These are phyloP conservation scores for Neopelma chrysocephalum DNA, from an alignment of 2,797 vertebrate genomes.

Conservation along the genomic window DNA sequence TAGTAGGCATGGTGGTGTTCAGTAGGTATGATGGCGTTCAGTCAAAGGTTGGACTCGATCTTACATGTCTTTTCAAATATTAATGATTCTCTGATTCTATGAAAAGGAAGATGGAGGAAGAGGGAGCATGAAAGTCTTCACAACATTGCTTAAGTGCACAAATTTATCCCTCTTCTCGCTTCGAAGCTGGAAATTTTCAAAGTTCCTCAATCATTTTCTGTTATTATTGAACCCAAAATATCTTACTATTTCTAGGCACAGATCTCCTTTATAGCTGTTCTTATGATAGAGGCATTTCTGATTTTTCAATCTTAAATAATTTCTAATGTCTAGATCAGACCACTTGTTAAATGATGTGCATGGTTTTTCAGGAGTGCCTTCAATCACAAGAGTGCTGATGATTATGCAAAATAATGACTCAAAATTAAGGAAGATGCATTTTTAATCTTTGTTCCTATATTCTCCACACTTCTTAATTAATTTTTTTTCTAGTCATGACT, in stretches of 20 bases:
- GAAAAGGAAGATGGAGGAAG: background rate
- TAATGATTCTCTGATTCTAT: background rate
- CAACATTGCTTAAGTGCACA: background rate
- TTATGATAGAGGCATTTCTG: background rate
- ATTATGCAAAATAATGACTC: conserved; percentile 49
- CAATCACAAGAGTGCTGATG: conserved; percentile 32
- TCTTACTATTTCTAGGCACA: background rate
- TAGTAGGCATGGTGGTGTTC: background rate
- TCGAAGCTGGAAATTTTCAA: background rate
- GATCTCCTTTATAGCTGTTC: background rate
- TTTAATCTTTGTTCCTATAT: conserved; percentile 52
- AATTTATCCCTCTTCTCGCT: background rate
- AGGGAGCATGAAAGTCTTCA: background rate
- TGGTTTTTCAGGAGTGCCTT: conserved; percentile 51
- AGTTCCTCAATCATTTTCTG: background rate
- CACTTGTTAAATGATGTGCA: conserved; percentile 29
- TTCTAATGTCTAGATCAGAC: background rate
- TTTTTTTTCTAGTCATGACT: conserved; percentile 61
- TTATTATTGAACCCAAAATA: background rate
- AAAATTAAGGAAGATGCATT: conserved; percentile 44
- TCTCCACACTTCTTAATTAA: conserved; percentile 53
- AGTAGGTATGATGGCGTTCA: background rate
- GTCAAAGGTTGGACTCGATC: background rate
- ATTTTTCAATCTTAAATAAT: background rate
- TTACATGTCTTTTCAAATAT: background rate